phyloP scores from a whole-genome alignment of 2,888 invertebrate genomes.

The Sussaba pulchella region DNA sequence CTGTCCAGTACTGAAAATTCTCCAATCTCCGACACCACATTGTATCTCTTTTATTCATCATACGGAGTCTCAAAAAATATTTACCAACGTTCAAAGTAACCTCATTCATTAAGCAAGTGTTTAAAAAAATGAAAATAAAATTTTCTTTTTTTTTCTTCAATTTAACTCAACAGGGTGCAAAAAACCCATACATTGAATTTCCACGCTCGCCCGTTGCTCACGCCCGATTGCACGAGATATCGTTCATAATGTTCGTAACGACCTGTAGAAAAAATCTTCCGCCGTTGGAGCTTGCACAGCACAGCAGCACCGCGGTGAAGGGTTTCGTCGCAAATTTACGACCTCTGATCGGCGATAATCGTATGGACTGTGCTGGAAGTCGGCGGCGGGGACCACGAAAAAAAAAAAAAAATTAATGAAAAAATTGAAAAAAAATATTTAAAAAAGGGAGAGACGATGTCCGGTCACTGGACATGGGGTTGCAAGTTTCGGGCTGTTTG shows the following conservation, averaged over 20 bases:
- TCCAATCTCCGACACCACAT: too few relatives aligned
- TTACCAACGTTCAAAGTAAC: too few relatives aligned
- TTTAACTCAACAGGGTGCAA: constrained; percentile 2
- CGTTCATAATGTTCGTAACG: constrained; percentile 55
- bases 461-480: constrained; percentile 36
- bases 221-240: constrained; percentile 44
- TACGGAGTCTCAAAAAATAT: too few relatives aligned
- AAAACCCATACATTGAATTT: constrained; percentile 42
- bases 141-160: too few relatives aligned
- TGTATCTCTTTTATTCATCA: too few relatives aligned
- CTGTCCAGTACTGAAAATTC: too few relatives aligned
- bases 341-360: constrained; percentile 67
- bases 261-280: constrained; percentile 60
- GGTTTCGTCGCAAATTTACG: constrained; percentile 58
- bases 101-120: too few relatives aligned
- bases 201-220: constrained; percentile 25
- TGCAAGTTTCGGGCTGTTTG: constrained; percentile 75
- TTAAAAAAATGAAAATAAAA: too few relatives aligned
- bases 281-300: constrained; percentile 17
- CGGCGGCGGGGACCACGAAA: constrained; percentile 49
- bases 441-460: background rate
- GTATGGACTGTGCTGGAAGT: constrained; percentile 48
- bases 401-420: constrained; percentile 47
- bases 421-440: too few relatives aligned
- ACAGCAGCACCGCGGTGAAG: constrained; percentile 10